Evolutionary conservation across 2,113 vertebrate genomes (phyloP).

Genomic region (Xiphophorus couchianus): DNA sequence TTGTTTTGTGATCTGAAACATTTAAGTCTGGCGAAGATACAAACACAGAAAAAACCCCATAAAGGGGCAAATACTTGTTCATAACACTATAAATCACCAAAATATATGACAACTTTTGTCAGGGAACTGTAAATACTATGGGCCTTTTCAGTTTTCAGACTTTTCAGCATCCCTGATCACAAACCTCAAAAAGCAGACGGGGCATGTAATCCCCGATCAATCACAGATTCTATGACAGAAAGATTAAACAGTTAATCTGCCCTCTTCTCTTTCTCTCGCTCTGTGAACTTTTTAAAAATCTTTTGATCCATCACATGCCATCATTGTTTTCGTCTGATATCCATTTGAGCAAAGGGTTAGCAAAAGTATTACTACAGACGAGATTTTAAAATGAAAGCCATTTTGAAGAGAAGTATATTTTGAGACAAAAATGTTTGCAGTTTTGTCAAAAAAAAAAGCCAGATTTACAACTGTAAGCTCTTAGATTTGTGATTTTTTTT

Average conservation of each 20-base stretch:
- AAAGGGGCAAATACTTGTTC: too few species aligned
- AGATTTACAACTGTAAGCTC: too few species aligned
- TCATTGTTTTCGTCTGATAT: slow-evolving; percentile 16
- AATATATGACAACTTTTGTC: too few species aligned
- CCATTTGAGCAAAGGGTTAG: not conserved
- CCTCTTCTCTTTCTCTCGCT: slow-evolving; percentile 38
- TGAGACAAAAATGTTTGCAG: too few species aligned
- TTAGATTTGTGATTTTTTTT: too few species aligned
- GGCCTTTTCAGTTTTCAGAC: not conserved
- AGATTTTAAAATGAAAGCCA: not conserved
- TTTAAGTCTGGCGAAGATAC: not conserved
- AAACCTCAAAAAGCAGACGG: slow-evolving; percentile 39
- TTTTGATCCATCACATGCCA: slow-evolving; percentile 18
- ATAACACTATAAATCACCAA: too few species aligned
- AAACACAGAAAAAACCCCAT: not conserved
- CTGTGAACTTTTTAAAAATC: slow-evolving; percentile 18
- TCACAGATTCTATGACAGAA: slow-evolving; percentile 69
- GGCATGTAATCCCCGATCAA: slow-evolving; percentile 69
- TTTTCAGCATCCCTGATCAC: slow-evolving; percentile 33
- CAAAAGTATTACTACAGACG: not conserved
- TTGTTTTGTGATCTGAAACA: not conserved
- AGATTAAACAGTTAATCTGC: slow-evolving; percentile 74
- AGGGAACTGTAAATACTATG: not conserved
- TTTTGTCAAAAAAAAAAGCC: too few species aligned
- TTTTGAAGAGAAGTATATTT: not conserved